Evolutionary conservation across 2,113 vertebrate genomes (phyloP), one percentile per base, ranked within the genome.

Genomic region (Dipodomys spectabilis): DNA sequence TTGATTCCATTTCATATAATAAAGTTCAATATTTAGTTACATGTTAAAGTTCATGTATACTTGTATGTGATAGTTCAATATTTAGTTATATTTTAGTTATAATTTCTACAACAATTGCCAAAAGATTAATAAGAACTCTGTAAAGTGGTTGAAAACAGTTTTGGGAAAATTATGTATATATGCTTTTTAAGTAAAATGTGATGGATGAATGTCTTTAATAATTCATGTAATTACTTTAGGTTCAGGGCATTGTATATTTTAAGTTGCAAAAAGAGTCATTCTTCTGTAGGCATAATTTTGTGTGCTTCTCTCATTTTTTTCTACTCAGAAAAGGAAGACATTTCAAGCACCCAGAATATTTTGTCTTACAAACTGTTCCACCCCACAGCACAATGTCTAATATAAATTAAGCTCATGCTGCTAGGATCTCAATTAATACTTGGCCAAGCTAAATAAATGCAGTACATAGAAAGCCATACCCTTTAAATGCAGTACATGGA

Each of bases 91-190:
- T 13, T 57, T 57, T 57, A 57, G 9, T 53, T 53, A 53, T 53
- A 72, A 80, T 71, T 60, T 80, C 1, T 32, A 82, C 30, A 83
- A 64, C 6, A 79, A 91, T 5, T 86, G 16, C 62, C 60, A 5
- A 72, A 35, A 20, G 82, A 53, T 74, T 80, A 64, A 19, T 79
- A 67, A 65, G 20, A 92, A 94, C 49, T 95, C 90, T n/a, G 1
- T 44, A 91, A 87, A 23, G 15, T n/a, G 84, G 7, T 27, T 60
- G 13, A 86, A 82, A 85, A 81, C 92, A 1, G 71, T 6, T 85
- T 90, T 62, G 10, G 19, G 49, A 27, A 53, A 15, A 85, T 81
- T 67, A 68, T 57, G 53, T 18, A 79, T 80, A 65, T 25, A 65
- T 64, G 4, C 44, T 73, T 64, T 82, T 87, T 86, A 82, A 79